These are phyloP conservation scores for Excalfactoria chinensis DNA, from an alignment of 2,113 vertebrate genomes.

Conservation along the genomic window DNA sequence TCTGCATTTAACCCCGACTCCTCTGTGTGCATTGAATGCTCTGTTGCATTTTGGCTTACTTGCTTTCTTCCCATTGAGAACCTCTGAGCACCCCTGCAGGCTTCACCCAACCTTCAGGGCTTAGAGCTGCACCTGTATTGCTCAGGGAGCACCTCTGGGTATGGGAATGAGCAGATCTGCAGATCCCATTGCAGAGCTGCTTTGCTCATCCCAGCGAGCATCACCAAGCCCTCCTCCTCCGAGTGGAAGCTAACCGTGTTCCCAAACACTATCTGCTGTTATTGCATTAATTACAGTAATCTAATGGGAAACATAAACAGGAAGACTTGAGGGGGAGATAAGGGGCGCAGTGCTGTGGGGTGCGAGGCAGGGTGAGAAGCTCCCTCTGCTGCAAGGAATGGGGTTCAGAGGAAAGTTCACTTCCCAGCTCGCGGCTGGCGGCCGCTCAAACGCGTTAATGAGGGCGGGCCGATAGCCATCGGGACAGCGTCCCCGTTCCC, in stretches of 20 bases:
- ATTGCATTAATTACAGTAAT: slow-evolving; percentile 69
- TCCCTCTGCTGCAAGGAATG: slow-evolving; percentile 1
- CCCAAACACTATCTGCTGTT: background rate
- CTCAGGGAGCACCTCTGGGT: background rate
- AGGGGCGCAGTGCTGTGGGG: slow-evolving; percentile 14
- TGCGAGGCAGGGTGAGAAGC: background rate
- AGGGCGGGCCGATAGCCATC: background rate
- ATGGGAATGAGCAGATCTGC: background rate
- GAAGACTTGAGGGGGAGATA: slow-evolving; percentile 78
- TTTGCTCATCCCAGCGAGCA: background rate
- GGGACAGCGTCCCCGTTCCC: slow-evolving; percentile 6
- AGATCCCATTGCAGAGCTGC: background rate
- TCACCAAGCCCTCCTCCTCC: background rate
- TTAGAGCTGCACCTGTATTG: too few species aligned
- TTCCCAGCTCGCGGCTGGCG: slow-evolving; percentile 38
- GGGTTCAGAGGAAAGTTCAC: background rate
- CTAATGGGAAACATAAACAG: slow-evolving; percentile 80
- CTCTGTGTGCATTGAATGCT: accelerated
- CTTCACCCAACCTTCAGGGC: background rate
- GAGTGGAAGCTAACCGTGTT: background rate
- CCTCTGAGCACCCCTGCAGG: accelerated
- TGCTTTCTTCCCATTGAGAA: background rate
- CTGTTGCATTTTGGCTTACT: background rate
- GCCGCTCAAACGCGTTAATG: slow-evolving; percentile 64
- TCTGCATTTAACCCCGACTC: background rate